Evolutionary conservation across 1,140 invertebrate genomes (phyloP).

Genomic region (Schmidtea mediterranea): DNA sequence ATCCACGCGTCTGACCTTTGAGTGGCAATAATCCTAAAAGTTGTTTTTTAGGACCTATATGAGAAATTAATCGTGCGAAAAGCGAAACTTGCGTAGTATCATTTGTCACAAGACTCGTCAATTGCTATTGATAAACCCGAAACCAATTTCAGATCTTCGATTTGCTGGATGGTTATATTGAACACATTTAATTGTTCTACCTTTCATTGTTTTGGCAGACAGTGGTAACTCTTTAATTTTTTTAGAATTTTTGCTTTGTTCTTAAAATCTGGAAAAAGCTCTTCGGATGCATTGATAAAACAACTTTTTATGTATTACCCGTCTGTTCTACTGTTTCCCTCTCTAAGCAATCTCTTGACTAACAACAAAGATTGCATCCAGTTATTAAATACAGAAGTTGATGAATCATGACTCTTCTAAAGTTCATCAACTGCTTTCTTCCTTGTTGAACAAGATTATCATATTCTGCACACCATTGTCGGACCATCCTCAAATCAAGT

Average conservation of each 20-base stretch:
- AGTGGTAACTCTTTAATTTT: slow-evolving; percentile 2
- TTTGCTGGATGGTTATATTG: neutral
- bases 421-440: too few relatives aligned
- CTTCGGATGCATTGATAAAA: neutral
- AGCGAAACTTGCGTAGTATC: neutral
- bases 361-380: too few relatives aligned
- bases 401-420: too few relatives aligned
- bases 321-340: too few relatives aligned
- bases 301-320: neutral
- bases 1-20: neutral
- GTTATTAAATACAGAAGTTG: too few relatives aligned
- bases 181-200: neutral
- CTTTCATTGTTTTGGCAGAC: neutral
- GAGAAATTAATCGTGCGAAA: neutral
- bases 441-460: too few relatives aligned
- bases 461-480: too few relatives aligned
- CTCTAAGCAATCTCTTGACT: too few relatives aligned
- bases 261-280: slow-evolving; percentile 1
- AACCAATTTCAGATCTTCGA: slow-evolving; percentile 1
- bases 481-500: too few relatives aligned
- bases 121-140: neutral
- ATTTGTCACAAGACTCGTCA: slow-evolving; percentile 1
- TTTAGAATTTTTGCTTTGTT: slow-evolving; percentile 2
- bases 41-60: neutral
- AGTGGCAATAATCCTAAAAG: slow-evolving; percentile 1